These are phyloP conservation scores for Python bivittatus DNA, from an alignment of 2,113 vertebrate species.

Conservation along the genomic window DNA sequence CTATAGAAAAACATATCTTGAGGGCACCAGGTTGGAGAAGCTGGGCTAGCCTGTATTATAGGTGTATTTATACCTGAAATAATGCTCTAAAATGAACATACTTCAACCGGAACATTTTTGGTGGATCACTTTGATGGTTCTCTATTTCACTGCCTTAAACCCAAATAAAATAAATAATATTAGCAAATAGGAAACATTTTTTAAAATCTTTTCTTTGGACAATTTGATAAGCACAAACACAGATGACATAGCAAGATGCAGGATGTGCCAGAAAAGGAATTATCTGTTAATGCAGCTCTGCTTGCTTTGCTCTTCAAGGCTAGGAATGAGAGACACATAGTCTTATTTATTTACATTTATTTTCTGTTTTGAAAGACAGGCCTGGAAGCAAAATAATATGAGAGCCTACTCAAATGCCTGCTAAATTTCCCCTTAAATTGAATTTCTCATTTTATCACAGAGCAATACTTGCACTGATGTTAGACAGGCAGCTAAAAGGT, in stretches of 20 bases:
- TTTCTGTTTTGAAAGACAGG: constrained; percentile 80
- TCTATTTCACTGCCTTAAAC: background rate
- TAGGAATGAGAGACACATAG: constrained; percentile 53
- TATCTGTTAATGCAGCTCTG: constrained; percentile 39
- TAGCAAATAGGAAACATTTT: background rate
- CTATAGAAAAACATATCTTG: background rate
- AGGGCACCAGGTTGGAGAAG: background rate
- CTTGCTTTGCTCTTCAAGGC: constrained; percentile 45
- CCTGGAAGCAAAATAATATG: constrained; percentile 77
- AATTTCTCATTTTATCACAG: constrained; percentile 85
- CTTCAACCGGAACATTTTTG: background rate
- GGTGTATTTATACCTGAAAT: background rate
- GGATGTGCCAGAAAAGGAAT: constrained; percentile 23
- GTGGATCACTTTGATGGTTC: background rate
- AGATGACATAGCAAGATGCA: background rate
- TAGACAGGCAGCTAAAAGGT: constrained; percentile 86
- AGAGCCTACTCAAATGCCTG: constrained; percentile 73
- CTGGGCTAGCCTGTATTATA: background rate
- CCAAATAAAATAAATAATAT: constrained; percentile 11
- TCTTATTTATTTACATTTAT: constrained; percentile 76
- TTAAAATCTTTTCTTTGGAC: background rate
- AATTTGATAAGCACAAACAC: background rate
- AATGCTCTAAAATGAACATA: background rate
- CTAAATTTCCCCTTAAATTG: constrained; percentile 79
- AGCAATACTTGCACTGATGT: constrained; percentile 86